Evolutionary conservation across 2,113 vertebrate genomes (phyloP), one percentile per base, ranked within the genome.

Genomic region (Gopherus flavomarginatus): DNA sequence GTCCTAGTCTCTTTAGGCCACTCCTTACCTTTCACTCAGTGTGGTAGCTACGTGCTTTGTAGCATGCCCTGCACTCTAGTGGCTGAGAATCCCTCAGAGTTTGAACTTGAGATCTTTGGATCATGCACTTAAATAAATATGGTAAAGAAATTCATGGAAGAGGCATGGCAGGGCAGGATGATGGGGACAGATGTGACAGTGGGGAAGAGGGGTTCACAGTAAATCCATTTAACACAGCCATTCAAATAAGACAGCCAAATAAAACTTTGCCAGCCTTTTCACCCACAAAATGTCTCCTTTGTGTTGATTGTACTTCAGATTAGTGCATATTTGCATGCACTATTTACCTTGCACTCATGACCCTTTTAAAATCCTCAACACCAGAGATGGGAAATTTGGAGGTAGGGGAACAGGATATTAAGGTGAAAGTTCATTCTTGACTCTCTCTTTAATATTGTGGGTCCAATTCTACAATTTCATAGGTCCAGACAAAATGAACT

Each of bases 11-110:
- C 5, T 77, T 44, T 77, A 44, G 35, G 62, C 62, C 62, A 69
- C 11, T 44, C 9, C 38, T 22, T 44, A 13, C 38, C 10, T 77
- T 77, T 77, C 26, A 26, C 21, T 77, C 19, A 77, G 22, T 77
- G 42, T 44, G 38, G 38, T 77, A 77, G 72, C 72, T 77, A 44
- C 11, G 2, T 13, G 24, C 22, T 78, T 47, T 78, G n/a, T 82
- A 17, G 57, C 11, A 35, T 56, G 13, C 62, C 14, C 52, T n/a
- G 11, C 47, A 47, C 3, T 3, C 10, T 78, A 1, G 0, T 52
- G 31, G 4, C 35, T 77, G 31, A 75, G 16, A 10, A 69, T n/a
- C 17, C 83, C 88, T 14, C 2, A 81, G 52, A 81, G 24, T 87
- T 85, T 47, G 81, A 52, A 24, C 5, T 81, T 24, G 22, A 79